A percentile compares a stretch with the other conserved stretches of the same genome.
Evolutionary conservation across 2,888 invertebrate genomes (phyloP).

Genomic region (Brachypalpus laphriformis): DNA sequence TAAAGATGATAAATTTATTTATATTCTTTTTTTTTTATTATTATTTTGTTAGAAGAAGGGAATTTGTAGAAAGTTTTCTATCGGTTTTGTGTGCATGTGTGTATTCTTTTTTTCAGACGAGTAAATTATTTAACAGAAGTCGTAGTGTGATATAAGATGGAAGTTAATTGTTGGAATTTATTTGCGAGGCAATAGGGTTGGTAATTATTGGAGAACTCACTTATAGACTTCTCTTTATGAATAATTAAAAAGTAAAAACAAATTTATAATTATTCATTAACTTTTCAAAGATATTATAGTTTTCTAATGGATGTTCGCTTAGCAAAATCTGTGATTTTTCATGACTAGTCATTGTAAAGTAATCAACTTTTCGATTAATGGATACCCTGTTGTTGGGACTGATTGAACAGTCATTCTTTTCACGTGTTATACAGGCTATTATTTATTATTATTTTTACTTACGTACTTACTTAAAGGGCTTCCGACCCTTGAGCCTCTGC

Average conservation of each 20-base stretch:
- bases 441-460: too few species aligned
- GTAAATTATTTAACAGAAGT: constrained; percentile 16
- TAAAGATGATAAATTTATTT: constrained; percentile 35
- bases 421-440: too few species aligned
- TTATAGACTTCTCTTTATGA: neutral
- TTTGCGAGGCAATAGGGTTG: neutral
- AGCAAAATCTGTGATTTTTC: neutral
- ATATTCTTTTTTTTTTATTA: neutral
- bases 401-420: too few species aligned
- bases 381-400: too few species aligned
- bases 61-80: constrained; percentile 28
- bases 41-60: neutral
- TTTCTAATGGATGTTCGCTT: neutral
- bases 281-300: neutral
- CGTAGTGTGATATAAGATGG: constrained; percentile 15
- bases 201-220: neutral
- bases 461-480: too few species aligned
- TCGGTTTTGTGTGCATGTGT: neutral
- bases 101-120: neutral
- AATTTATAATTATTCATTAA: too few species aligned
- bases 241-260: neutral
- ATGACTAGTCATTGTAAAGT: too few species aligned
- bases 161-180: constrained; percentile 1
- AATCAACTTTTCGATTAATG: too few species aligned
- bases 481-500: too few species aligned